Evolutionary conservation across 2,797 vertebrate species (phyloP).

Genomic region (Chaetophractus vellerosus): DNA sequence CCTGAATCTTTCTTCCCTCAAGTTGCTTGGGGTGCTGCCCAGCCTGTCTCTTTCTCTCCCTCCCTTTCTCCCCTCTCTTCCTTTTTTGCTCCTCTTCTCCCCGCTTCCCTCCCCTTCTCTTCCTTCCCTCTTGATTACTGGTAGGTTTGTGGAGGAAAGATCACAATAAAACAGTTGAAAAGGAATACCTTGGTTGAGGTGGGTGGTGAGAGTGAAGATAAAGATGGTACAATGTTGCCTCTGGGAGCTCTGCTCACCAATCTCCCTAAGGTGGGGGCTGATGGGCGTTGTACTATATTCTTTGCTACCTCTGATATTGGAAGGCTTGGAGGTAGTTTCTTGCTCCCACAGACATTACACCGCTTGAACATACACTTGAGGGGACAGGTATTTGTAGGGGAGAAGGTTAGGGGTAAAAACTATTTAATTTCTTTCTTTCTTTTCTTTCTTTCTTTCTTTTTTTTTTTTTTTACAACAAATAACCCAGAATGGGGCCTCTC

Average conservation of each 20-base stretch:
- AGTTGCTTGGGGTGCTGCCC: not conserved
- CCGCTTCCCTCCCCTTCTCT: not conserved
- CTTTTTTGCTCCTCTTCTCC: not conserved
- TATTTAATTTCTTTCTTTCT: not conserved
- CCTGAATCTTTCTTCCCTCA: not conserved
- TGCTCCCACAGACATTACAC: not conserved
- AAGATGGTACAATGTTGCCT: not conserved
- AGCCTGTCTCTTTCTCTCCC: not conserved
- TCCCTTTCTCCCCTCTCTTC: not conserved
- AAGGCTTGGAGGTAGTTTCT: not conserved
- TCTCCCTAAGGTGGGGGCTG: not conserved
- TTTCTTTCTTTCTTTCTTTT: not conserved
- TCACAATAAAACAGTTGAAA: not conserved
- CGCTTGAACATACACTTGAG: not conserved
- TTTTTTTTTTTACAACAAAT: not conserved
- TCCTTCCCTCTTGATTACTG: not conserved
- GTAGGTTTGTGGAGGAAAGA: not conserved
- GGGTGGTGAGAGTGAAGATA: not conserved
- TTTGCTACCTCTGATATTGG: not conserved
- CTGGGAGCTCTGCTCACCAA: not conserved
- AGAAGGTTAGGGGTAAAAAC: not conserved
- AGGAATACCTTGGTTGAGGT: not conserved
- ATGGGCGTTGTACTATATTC: not conserved
- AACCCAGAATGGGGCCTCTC: not conserved
- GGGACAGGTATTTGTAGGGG: not conserved